These are phyloP conservation scores for Leucophora obtusa DNA, from an alignment of 2,888 invertebrate species.

Conservation along the genomic window DNA sequence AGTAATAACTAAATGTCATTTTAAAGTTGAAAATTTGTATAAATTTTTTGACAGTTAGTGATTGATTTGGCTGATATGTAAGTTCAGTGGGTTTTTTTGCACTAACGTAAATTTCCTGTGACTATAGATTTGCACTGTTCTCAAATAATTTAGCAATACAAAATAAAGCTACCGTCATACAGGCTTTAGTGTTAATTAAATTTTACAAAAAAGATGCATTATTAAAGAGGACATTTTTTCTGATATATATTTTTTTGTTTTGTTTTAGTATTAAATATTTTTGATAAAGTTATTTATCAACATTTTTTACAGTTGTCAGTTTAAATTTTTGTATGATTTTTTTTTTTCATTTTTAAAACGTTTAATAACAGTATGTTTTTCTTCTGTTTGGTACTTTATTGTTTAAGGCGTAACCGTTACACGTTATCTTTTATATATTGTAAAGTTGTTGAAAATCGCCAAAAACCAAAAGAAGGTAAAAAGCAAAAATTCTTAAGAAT, in stretches of 20 bases:
- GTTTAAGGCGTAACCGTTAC: constrained; percentile 46
- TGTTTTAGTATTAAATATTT: constrained; percentile 10
- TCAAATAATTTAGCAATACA: too few relatives aligned
- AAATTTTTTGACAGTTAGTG: too few relatives aligned
- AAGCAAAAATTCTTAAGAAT: not conserved
- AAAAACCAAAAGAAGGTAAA: not conserved
- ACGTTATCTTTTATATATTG: constrained; percentile 35
- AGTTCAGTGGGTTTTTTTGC: too few relatives aligned
- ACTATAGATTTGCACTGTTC: too few relatives aligned
- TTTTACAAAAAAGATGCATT: not conserved
- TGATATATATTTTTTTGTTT: not conserved
- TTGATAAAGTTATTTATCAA: constrained; percentile 44
- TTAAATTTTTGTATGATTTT: constrained; percentile 14
- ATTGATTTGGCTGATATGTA: too few relatives aligned
- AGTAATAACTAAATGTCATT: too few relatives aligned
- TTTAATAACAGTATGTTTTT: constrained; percentile 13
- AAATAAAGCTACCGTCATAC: too few relatives aligned
- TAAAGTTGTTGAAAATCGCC: constrained; percentile 18
- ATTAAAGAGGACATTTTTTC: not conserved
- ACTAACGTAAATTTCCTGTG: too few relatives aligned
- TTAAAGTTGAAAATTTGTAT: too few relatives aligned
- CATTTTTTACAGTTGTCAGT: constrained; percentile 44
- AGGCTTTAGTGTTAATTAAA: not conserved
- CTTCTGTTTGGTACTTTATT: constrained; percentile 3
- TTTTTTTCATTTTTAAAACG: not conserved